Evolutionary conservation across 2,797 vertebrate species (phyloP), one percentile per base, ranked within the genome.

Genomic region (Melanotaenia maccullochi): DNA sequence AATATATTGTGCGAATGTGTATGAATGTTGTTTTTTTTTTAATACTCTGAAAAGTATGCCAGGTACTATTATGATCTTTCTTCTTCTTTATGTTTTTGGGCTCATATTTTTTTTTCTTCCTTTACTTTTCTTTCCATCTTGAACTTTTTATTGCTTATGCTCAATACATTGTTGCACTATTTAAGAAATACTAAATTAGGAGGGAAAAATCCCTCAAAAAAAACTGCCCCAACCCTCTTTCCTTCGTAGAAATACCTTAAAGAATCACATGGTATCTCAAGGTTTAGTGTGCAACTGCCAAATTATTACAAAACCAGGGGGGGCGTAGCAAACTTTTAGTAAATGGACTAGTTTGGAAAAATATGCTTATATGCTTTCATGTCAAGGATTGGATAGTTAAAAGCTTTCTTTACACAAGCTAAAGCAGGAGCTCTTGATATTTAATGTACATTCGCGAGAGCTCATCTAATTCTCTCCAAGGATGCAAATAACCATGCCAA

Each of bases 1-100:
- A 91, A 93, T 93, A 92, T 92, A 90, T 91, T 90, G 92, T 93
- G 90, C 77, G 92, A 94, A 94, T 92, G 92, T 94, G 93, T 89
- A 83, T 58, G 93, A 94, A 92, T 93, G 91, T 94, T 92, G 75
- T 89, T 44, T 90, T 91, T 59, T 65, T 91, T 93, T 93, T 89
- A 91, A 91, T 93, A 89, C 84, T 85, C 82, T 88, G 87, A 89
- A 88, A 86, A 71, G 92, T 90, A 90, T 86, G 89, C 79, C 90
- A 90, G 92, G 79, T 90, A 79, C 65, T 88, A 64, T 84, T 81
- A 78, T 60, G 57, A 86, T 85, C 52, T 83, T 73, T 84, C 68
- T 80, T 84, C 68, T 80, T 79, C 75, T 87, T 67, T 72, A 49
- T 36, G 64, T 85, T 86, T 81, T 74, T 68, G 62, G 70, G 60